Base-by-base conservation (phyloP, 2,888 invertebrate genomes). In the Incurvaria masculella region DNA sequence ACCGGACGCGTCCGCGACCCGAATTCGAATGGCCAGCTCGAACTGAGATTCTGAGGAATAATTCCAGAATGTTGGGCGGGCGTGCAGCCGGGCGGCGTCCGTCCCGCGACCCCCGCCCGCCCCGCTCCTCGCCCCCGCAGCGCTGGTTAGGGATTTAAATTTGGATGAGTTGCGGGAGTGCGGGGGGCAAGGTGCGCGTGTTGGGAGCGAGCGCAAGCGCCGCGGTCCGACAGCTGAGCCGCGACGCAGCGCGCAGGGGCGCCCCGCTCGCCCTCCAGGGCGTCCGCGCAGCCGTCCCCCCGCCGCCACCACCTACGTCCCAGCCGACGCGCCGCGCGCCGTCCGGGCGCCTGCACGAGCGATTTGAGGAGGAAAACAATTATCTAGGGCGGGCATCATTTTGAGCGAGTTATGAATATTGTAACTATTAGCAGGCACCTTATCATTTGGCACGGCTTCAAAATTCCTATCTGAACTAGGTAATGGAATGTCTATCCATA, bases 101-200 rank as follows among this genome's bases (percentile, higher is more conserved):
- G 33, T 11, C 33, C 33, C 33, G 33, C 10, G 5, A 23, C 33
- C 33, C 14, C 33, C 8, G 3, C 33, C 3, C 33, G 33, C 33
- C 6, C 14, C 33, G 33, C 33, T n/a, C 33, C 33, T n/a, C 11
- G 11, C 16, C 44, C 57, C 69, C 72, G 72, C 65, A 72, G 75
- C 72, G 78, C 75, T 73, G 69, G 75, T 72, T 72, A 71, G 68
- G 68, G 76, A 72, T 79, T 76, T 78, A 76, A 78, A 70, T 78
- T 76, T 76, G 76, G 79, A 79, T 72, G 76, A 71, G 78, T 78
- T 76, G 76, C n/a, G 74, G 76, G 75, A 72, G 76, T 74, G 65
- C 72, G 78, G 78, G 74, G 65, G 73, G 78, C 78, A 78, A n/a
- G 75, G 76, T 78, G 78, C 75, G 78, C 76, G 73, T 75, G 78